Evolutionary conservation across 2,113 vertebrate genomes (phyloP).

Genomic region (Stegastes partitus): DNA sequence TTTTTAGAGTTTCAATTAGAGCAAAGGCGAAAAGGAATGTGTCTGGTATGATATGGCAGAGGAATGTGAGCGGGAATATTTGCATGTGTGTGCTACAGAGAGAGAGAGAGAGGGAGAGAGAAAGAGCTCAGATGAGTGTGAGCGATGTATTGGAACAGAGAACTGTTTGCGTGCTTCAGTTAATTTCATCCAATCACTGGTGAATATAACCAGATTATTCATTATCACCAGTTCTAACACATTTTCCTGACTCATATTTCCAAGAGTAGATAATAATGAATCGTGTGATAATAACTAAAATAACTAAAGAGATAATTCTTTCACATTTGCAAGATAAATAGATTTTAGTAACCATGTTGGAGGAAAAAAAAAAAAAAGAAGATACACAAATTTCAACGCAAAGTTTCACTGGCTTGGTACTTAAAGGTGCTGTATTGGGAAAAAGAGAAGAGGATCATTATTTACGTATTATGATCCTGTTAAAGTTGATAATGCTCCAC

Average conservation of each 20-base stretch:
- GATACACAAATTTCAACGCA: not conserved
- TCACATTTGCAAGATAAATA: conserved; percentile 37
- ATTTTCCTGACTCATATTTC: conserved; percentile 32
- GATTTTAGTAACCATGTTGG: conserved; percentile 5
- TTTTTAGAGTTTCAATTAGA: conserved; percentile 44
- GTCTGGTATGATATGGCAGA: conserved; percentile 1
- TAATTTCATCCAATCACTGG: conserved; percentile 40
- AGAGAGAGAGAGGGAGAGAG: not conserved
- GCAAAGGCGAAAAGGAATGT: conserved; percentile 27
- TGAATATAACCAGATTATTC: conserved; percentile 46
- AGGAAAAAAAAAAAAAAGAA: not conserved
- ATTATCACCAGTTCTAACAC: conserved; percentile 42
- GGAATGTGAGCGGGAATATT: conserved; percentile 1
- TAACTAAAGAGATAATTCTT: conserved; percentile 26
- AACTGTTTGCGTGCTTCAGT: conserved; percentile 26
- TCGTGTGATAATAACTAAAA: conserved; percentile 16
- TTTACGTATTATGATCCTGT: not conserved
- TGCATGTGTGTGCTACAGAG: not conserved
- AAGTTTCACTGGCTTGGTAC: not conserved
- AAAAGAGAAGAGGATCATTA: too few relatives aligned
- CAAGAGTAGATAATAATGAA: conserved; percentile 13
- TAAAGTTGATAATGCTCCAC: not conserved
- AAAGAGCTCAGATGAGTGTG: conserved; percentile 16
- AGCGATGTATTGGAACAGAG: conserved; percentile 43
- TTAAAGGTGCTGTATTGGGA: too few relatives aligned